A percentile compares a stretch with the other conserved stretches of the same genome.
These are phyloP conservation scores for Dorcus parallelipipedus DNA, from an alignment of 2,888 invertebrate genomes.

Conservation along the genomic window DNA sequence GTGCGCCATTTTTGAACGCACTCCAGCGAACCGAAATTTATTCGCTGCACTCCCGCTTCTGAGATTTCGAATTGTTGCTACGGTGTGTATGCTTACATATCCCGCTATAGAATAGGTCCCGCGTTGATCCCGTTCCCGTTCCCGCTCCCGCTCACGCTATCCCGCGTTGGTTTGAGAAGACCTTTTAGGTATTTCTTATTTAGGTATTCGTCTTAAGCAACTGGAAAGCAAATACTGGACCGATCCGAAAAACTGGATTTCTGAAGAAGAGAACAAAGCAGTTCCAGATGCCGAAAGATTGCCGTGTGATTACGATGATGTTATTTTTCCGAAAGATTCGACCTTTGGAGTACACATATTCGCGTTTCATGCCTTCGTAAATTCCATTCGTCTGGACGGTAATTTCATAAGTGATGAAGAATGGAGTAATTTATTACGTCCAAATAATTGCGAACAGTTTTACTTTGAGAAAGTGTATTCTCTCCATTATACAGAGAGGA, in stretches of 20 bases:
- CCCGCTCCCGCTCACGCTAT: too few species aligned
- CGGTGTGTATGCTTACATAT: too few species aligned
- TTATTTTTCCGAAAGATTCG: constrained; percentile 16
- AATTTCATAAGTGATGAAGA: neutral
- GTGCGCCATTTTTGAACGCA: too few species aligned
- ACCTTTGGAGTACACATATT: constrained; percentile 7
- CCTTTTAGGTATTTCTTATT: constrained; percentile 1
- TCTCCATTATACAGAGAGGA: too few species aligned
- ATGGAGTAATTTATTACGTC: neutral
- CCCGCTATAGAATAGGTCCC: too few species aligned
- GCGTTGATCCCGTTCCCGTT: too few species aligned
- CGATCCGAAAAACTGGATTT: constrained; percentile 11
- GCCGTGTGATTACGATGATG: constrained; percentile 16
- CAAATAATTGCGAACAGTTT: too few species aligned
- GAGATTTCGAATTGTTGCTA: too few species aligned
- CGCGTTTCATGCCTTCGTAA: neutral
- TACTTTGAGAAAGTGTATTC: too few species aligned
- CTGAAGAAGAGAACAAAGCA: constrained; percentile 10
- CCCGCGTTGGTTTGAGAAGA: too few species aligned
- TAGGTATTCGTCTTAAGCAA: constrained; percentile 8
- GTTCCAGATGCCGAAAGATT: constrained; percentile 15
- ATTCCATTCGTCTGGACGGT: neutral
- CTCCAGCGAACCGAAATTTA: too few species aligned
- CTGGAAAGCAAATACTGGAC: neutral
- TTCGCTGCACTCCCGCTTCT: too few species aligned